Evolutionary conservation across 2,113 vertebrate species (phyloP), one percentile per base, ranked within the genome.

Genomic region (Atherinomorus stipes): DNA sequence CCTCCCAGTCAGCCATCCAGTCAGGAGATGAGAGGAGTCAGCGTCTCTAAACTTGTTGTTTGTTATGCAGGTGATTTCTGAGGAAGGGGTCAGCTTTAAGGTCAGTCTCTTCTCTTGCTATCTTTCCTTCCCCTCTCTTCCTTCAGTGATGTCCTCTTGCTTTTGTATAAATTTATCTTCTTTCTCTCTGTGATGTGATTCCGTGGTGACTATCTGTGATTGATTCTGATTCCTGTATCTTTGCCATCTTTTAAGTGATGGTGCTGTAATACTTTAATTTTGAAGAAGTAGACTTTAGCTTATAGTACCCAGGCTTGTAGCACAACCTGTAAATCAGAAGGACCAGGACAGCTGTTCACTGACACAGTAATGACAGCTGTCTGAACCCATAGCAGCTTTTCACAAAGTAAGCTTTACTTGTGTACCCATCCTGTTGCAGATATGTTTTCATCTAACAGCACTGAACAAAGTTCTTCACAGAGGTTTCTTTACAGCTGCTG

Each of bases 61-160:
- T 95, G 93, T 94, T 93, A 93, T 89, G 74, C 94, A 95, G 94
- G 94, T 94, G 90, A 94, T 94, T 93, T 94, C 94, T 93, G 92
- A 95, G 93, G 94, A 95, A 94, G 94, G 90, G 90, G 92, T 95
- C 93, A 94, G 93, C 94, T 94, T 95, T 93, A 95, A 95, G 94
- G 94, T 95, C 91, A 95, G 94, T 95, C 74, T 93, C 77, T 87
- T 84, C 80, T 86, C 86, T 86, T 68, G 51, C 78, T 88, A 63
- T 76, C 74, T 84, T 70, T 76, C 38, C 71, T 61, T 64, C 50
- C 44, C 45, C 68, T 59, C 42, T 67, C 56, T 31, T 64, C 72
- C 75, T 56, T 64, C 56, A 67, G 6, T 70, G 8, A 56, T 44
- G 31, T 12, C 57, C 38, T 69, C 62, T 76, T 61, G 25, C 78